Conservation (phyloP, 2,888 invertebrate species). For the Amorpha juglandis region DNA sequence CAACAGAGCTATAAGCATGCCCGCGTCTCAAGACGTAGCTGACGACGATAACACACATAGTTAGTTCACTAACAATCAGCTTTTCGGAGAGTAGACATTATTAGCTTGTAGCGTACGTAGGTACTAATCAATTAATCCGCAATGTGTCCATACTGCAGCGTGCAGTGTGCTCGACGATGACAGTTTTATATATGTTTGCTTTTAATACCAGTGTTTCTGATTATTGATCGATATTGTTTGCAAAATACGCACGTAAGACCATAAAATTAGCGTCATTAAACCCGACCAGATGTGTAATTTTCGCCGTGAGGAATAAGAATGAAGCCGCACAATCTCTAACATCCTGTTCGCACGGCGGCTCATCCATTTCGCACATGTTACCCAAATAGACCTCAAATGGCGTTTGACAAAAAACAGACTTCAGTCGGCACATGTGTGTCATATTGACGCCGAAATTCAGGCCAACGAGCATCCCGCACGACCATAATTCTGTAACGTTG, state of each 20-base stretch:
- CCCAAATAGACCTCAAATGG: constrained; percentile 68
- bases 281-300: constrained; percentile 19
- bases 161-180: constrained; percentile 33
- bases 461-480: constrained; percentile 43
- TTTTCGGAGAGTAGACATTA: constrained; percentile 58
- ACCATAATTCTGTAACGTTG: constrained; percentile 5
- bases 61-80: constrained; percentile 68
- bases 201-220: constrained; percentile 31
- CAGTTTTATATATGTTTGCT: constrained; percentile 36
- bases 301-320: constrained; percentile 15
- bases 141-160: constrained; percentile 37
- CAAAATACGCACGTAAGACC: constrained; percentile 6
- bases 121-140: constrained; percentile 67
- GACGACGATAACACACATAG: constrained; percentile 64
- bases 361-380: constrained; percentile 75
- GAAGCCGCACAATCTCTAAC: constrained; percentile 60
- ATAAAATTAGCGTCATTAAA: constrained; percentile 10
- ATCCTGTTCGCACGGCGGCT: constrained; percentile 56
- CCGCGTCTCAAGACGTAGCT: constrained; percentile 69
- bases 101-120: constrained; percentile 62
- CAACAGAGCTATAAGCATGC: constrained; percentile 79
- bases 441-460: constrained; percentile 56
- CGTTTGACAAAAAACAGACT: constrained; percentile 76
- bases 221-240: constrained; percentile 24
- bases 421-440: constrained; percentile 63